These are phyloP conservation scores for Hirtodrosophila duncani DNA, from an alignment of 2,888 invertebrate species.

Conservation along the genomic window DNA sequence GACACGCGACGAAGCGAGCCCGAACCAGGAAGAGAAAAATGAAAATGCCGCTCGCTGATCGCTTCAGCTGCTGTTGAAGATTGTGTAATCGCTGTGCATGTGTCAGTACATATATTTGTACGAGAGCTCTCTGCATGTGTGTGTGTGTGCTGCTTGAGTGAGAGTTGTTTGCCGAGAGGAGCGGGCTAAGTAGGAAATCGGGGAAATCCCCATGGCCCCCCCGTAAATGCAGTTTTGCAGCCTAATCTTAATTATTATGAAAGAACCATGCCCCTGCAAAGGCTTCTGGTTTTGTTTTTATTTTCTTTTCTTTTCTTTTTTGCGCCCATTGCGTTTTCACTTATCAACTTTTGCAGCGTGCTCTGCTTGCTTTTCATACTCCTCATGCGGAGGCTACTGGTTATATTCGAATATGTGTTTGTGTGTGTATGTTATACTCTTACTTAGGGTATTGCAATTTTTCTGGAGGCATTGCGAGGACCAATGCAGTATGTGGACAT, in stretches of 20 bases:
- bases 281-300: not conserved
- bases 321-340: slow-evolving; percentile 60
- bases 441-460: no score
- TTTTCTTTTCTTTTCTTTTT: slow-evolving; percentile 1
- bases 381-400: not conserved
- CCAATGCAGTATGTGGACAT: no score
- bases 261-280: not conserved
- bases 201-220: no score
- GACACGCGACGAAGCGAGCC: slow-evolving; percentile 51
- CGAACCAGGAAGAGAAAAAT: slow-evolving; percentile 77
- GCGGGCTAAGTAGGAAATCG: slow-evolving; percentile 8
- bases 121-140: not conserved
- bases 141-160: slow-evolving; percentile 40
- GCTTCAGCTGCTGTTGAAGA: slow-evolving; percentile 39
- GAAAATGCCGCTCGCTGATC: slow-evolving; percentile 61
- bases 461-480: no score
- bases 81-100: slow-evolving; percentile 65
- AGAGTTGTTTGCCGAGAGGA: slow-evolving; percentile 50
- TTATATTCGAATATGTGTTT: no score
- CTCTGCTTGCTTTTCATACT: slow-evolving; percentile 1
- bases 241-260: no score
- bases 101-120: slow-evolving; percentile 22
- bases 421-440: no score
- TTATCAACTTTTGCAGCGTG: slow-evolving; percentile 52
- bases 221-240: no score